Evolutionary conservation across 2,888 invertebrate genomes (phyloP), one percentile per base, ranked within the genome.

Genomic region (Idaea biselata): DNA sequence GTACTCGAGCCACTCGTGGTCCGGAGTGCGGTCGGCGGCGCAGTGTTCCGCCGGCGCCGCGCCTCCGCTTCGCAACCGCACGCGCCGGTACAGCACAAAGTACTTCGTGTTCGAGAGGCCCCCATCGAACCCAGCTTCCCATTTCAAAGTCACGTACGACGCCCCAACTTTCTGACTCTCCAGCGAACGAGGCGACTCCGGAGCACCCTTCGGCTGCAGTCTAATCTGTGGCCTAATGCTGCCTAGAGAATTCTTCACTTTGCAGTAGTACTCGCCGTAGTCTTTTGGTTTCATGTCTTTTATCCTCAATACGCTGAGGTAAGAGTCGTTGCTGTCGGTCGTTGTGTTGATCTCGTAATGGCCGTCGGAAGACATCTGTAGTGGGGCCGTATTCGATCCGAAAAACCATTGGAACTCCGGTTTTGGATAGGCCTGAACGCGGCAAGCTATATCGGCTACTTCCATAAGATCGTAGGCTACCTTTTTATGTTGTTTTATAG

Each of bases 321-420:
- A 97, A 0, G 97, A 94, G 82, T 98, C 98, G 85, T 97, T 97
- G 71, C 96, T 95, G 73, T 97, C 96, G 53, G 94, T 95, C 17
- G 95, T 96, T 1, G 97, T 96, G 73, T 95, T 96, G 58, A 97
- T 96, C 78, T 97, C 96, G 83, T 97, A 97, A 78, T 97, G 97
- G 0, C 96, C 97, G 77, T 97, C 97, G 2, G 96, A 96, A 0
- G 96, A 96, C 83, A 96, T 95, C 69, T 96, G 95, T 56, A 97
- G 84, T 0, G 96, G 95, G 0, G 96, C 95, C 0, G 94, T 93
- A 82, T 96, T 96, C 6, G 95, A 95, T 53, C 96, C 96, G 77
- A 95, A 97, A 78, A 95, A 96, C 98, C 98, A 98, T 77, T 97
- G 97, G 86, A 98, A 97, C 80, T 97, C 97, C 0, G 98, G 98